Conservation (phyloP, 2,797 vertebrate species). For the Nyctibius grandis region DNA sequence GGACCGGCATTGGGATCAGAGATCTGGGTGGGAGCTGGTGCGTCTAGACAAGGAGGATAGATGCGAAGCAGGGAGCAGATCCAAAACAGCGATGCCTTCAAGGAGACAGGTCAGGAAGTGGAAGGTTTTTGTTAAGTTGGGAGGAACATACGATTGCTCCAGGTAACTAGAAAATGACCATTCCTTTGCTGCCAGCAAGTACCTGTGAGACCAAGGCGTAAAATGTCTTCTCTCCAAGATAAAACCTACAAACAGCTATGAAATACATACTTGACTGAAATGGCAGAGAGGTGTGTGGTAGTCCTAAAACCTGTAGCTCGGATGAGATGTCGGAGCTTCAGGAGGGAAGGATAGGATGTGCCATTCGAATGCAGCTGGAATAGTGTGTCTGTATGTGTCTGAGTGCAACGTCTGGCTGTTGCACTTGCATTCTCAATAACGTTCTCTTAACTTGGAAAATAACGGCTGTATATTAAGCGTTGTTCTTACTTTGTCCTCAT, state of each 20-base stretch:
- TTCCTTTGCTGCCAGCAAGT: neutral
- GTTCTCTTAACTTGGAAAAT: neutral
- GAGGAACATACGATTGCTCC: neutral
- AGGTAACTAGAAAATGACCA: neutral
- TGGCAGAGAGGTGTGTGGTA: neutral
- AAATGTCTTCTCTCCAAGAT: neutral
- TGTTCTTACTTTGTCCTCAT: neutral
- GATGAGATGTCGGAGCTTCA: neutral
- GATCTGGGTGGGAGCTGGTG: neutral
- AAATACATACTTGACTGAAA: neutral
- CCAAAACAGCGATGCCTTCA: neutral
- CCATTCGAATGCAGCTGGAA: neutral
- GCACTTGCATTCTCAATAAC: neutral
- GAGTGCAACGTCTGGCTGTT: neutral
- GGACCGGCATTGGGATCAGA: neutral
- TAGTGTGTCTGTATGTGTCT: neutral
- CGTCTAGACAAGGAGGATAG: neutral
- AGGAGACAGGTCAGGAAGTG: neutral
- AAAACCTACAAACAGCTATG: neutral
- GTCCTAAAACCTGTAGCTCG: neutral
- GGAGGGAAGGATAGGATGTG: neutral
- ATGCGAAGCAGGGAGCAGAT: neutral
- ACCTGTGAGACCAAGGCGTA: neutral
- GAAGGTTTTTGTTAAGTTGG: neutral
- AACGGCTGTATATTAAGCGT: accelerated